phyloP scores from a whole-genome alignment of 1,140 invertebrate species.

The Subanguina moxae region DNA sequence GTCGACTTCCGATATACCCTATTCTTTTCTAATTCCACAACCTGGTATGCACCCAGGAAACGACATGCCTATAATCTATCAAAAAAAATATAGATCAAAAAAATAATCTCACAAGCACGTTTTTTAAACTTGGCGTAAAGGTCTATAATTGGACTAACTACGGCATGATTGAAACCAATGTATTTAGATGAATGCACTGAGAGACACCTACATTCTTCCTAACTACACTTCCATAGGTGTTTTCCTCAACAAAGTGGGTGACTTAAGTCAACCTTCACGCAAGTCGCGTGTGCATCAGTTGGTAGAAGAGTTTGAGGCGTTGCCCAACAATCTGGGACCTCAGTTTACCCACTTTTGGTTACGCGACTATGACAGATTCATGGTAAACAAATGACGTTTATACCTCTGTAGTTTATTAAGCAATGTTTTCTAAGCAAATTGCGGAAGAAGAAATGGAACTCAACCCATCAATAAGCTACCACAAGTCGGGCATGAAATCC shows the following conservation, averaged over 20 bases:
- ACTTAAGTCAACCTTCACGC: slow-evolving; percentile 32
- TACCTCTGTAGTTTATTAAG: slow-evolving; percentile 15
- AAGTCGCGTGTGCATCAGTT: slow-evolving; percentile 23
- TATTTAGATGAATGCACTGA: slow-evolving; percentile 46
- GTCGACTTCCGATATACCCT: no score
- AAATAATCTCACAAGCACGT: no score
- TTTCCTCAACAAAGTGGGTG: slow-evolving; percentile 46
- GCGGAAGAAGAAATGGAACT: slow-evolving; percentile 24
- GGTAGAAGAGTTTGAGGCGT: slow-evolving; percentile 39
- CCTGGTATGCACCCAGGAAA: no score
- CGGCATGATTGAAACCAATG: no score
- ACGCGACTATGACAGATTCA: slow-evolving; percentile 42
- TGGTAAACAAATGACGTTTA: slow-evolving; percentile 5
- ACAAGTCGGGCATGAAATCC: slow-evolving; percentile 25
- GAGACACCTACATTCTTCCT: slow-evolving; percentile 46
- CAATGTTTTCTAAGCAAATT: slow-evolving; percentile 16
- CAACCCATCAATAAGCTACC: slow-evolving; percentile 11
- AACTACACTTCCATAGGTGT: slow-evolving; percentile 46
- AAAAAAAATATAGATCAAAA: no score
- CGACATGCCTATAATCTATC: no score
- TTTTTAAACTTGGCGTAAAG: no score
- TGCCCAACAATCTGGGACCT: slow-evolving; percentile 42
- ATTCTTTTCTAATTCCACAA: no score
- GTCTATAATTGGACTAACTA: background rate
- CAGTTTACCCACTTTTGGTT: slow-evolving; percentile 51